Evolutionary conservation across 1,140 invertebrate species (phyloP).

Genomic region (Eupeodes corollae): DNA sequence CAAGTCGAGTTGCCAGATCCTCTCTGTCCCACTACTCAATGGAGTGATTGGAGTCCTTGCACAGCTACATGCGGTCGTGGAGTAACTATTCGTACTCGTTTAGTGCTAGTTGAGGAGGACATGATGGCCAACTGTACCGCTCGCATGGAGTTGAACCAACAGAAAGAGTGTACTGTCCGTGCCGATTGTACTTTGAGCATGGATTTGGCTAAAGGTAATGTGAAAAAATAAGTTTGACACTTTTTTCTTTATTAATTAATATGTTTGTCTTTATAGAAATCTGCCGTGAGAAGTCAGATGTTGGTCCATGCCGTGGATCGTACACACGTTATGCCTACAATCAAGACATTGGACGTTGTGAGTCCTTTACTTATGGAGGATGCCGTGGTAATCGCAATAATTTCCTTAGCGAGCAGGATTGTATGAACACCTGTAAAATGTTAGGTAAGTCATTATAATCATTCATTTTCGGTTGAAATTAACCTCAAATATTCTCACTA

Average conservation of each 20-base stretch:
- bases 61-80: slow-evolving; percentile 57
- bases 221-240: background rate
- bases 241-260: background rate
- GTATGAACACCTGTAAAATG: slow-evolving; percentile 52
- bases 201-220: slow-evolving; percentile 57
- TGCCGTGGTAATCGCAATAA: slow-evolving; percentile 85
- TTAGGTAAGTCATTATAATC: slow-evolving; percentile 3
- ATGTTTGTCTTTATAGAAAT: slow-evolving; percentile 45
- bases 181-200: slow-evolving; percentile 58
- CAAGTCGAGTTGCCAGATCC: slow-evolving; percentile 46
- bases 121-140: slow-evolving; percentile 46
- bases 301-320: slow-evolving; percentile 70
- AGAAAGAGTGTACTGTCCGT: slow-evolving; percentile 50
- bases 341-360: slow-evolving; percentile 55
- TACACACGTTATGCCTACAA: slow-evolving; percentile 79
- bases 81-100: slow-evolving; percentile 54
- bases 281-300: slow-evolving; percentile 59
- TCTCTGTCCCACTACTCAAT: slow-evolving; percentile 53
- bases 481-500: background rate
- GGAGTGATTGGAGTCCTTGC: slow-evolving; percentile 64
- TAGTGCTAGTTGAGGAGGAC: slow-evolving; percentile 50
- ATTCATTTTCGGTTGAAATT: background rate
- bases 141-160: slow-evolving; percentile 51
- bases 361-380: slow-evolving; percentile 76
- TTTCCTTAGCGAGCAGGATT: slow-evolving; percentile 68